A percentile compares a stretch with the other conserved stretches of the same genome.
Evolutionary conservation across 2,888 invertebrate genomes (phyloP).

Genomic region (Amblyteles armatorius): DNA sequence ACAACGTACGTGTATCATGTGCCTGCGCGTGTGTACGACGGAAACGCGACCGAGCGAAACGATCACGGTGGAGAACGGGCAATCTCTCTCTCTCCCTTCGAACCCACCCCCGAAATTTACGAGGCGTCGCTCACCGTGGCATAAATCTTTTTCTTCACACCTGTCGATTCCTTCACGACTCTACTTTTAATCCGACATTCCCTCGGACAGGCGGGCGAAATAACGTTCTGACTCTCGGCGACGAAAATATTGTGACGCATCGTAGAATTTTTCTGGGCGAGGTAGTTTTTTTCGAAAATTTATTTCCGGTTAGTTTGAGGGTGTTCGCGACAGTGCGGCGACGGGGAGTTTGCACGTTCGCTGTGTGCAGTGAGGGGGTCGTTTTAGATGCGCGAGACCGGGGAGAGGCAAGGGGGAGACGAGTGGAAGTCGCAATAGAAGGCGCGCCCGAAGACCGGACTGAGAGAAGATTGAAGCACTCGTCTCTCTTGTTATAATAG

Average conservation of each 20-base stretch:
- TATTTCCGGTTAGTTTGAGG: background rate
- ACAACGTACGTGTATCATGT: background rate
- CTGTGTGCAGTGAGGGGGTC: background rate
- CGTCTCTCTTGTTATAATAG: slow-evolving; percentile 20
- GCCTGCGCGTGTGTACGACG: slow-evolving; percentile 5
- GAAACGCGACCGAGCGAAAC: slow-evolving; percentile 25
- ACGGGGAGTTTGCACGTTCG: background rate
- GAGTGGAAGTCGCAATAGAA: slow-evolving; percentile 22
- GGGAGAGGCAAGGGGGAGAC: background rate
- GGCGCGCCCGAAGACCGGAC: slow-evolving; percentile 13
- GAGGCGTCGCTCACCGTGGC: slow-evolving; percentile 60
- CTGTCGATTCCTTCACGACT: slow-evolving; percentile 58
- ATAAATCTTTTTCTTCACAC: slow-evolving; percentile 64
- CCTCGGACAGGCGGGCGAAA: slow-evolving; percentile 25
- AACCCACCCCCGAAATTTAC: slow-evolving; percentile 52
- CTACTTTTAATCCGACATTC: slow-evolving; percentile 37
- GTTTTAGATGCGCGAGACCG: background rate
- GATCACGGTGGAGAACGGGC: slow-evolving; percentile 17
- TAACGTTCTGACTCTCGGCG: slow-evolving; percentile 39
- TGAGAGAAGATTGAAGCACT: slow-evolving; percentile 21
- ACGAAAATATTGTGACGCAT: background rate
- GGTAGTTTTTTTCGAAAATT: background rate
- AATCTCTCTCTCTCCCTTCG: slow-evolving; percentile 45
- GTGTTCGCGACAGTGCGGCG: background rate
- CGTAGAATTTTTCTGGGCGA: slow-evolving; percentile 21